Base-by-base conservation (phyloP, 2,113 vertebrate species). In the Microcebus jonahi region DNA sequence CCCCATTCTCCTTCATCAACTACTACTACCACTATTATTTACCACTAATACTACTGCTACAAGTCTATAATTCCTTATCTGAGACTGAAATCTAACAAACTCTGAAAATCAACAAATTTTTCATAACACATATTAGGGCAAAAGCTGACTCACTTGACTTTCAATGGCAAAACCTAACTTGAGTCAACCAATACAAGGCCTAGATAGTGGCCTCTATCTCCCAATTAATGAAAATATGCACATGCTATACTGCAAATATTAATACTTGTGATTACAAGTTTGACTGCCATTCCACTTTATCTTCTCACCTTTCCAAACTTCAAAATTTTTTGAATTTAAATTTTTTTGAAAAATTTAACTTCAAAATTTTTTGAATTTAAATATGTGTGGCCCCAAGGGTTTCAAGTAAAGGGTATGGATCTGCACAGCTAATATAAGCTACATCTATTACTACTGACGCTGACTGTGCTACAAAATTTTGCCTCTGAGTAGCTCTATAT, bases 41-140 rank as follows among this genome's bases (percentile, higher is more conserved):
- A 10, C 27, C 39, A 31, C 25, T 42, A 70, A 15, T 57, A 23
- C 8, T 39, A 10, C 71, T 34, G 11, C 29, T 45, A 31, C 5
- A 85, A n/a, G 36, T 81, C 65, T 93, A 36, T 8, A 61, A n/a
- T 75, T 80, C 25, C 18, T 95, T 71, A 73, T n/a, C 61, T 82
- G 10, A 92, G 42, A 68, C 34, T 73, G 13, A 87, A 81, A 90
- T 25, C 23, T 70, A 73, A 82, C 82, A 94, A 67, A 1, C 9
- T 75, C 75, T 48, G 34, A 75, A 96, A 91, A 94, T 8, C 5
- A 96, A 85, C n/a, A 67, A 3, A 61, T 55, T 91, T 67, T 45
- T 83, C n/a, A 5, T 63, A 75, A 84, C 1, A 70, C 12, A 77
- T 18, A 84, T 25, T 15, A 50, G 67, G 4, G 31, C 5, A 90